Percentiles rank a stretch among this genome's conserved stretches.
Conservation (phyloP, 2,888 invertebrate species). For the Mamestra brassicae region DNA sequence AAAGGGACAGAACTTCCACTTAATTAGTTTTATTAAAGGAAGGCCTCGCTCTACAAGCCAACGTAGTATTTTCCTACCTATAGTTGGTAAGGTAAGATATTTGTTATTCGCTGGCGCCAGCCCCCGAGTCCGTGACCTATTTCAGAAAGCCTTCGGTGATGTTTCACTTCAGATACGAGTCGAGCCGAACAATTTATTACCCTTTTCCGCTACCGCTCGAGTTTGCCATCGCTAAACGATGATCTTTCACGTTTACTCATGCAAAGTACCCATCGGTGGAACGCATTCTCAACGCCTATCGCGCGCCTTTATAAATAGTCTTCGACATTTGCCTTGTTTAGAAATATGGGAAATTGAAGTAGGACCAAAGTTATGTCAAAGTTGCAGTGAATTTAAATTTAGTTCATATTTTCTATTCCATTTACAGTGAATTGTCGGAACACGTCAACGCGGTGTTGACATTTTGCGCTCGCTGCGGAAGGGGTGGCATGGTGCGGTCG, state of each 20-base stretch:
- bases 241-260: constrained; percentile 47
- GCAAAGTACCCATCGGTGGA: constrained; percentile 31
- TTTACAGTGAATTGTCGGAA: constrained; percentile 28
- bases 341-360: neutral
- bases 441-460: constrained; percentile 38
- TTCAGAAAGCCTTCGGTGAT: constrained; percentile 79
- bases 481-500: constrained; percentile 23
- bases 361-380: neutral
- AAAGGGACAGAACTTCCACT: constrained; percentile 27
- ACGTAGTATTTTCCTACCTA: constrained; percentile 44
- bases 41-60: constrained; percentile 45
- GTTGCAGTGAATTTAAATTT: constrained; percentile 21
- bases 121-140: constrained; percentile 79
- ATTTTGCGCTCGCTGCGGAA: constrained; percentile 38
- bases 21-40: constrained; percentile 59
- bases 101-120: constrained; percentile 72
- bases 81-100: constrained; percentile 63
- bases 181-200: constrained; percentile 76
- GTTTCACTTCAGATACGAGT: constrained; percentile 76
- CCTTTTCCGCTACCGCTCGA: constrained; percentile 58
- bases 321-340: neutral
- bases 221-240: constrained; percentile 60
- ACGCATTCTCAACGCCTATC: constrained; percentile 17
- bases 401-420: constrained; percentile 34
- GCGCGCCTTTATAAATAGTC: constrained; percentile 20